phyloP scores from a whole-genome alignment of 1,140 invertebrate species.

The Sarcophaga bullata region DNA sequence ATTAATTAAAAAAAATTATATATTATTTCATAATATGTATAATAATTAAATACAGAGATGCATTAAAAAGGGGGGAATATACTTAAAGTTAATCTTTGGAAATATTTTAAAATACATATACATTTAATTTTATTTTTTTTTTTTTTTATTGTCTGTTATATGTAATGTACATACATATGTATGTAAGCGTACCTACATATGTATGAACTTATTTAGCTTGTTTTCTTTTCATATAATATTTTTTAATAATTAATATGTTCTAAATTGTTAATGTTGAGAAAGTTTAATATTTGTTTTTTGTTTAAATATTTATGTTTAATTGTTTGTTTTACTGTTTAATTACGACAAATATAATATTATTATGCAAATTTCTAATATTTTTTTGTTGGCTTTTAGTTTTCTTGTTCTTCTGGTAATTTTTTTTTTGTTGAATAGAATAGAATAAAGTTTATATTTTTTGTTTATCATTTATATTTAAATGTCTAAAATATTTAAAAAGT shows the following conservation, averaged over 20 bases:
- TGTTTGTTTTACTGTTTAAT: conserved; percentile 23
- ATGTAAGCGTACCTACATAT: background rate
- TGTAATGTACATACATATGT: background rate
- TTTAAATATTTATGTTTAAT: conserved; percentile 26
- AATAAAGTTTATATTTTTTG: conserved; percentile 21
- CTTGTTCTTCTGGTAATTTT: background rate
- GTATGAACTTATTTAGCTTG: background rate
- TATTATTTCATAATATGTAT: background rate
- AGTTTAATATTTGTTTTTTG: conserved; percentile 14
- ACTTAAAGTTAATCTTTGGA: conserved; percentile 40
- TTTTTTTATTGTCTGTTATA: too few species aligned
- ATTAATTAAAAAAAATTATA: background rate
- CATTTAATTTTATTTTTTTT: conserved; percentile 20
- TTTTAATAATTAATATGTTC: conserved; percentile 6
- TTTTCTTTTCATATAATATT: background rate
- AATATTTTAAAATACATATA: conserved; percentile 37
- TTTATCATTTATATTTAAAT: conserved; percentile 49
- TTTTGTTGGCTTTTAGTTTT: background rate
- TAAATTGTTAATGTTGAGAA: background rate
- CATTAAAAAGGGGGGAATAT: conserved; percentile 27
- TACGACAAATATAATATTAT: conserved; percentile 38
- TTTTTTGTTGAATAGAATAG: conserved; percentile 7
- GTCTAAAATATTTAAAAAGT: conserved; percentile 46
- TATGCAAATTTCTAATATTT: conserved; percentile 41
- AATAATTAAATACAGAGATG: background rate